Evolutionary conservation across 2,113 vertebrate species (phyloP).

Genomic region (Engystomops pustulosus): DNA sequence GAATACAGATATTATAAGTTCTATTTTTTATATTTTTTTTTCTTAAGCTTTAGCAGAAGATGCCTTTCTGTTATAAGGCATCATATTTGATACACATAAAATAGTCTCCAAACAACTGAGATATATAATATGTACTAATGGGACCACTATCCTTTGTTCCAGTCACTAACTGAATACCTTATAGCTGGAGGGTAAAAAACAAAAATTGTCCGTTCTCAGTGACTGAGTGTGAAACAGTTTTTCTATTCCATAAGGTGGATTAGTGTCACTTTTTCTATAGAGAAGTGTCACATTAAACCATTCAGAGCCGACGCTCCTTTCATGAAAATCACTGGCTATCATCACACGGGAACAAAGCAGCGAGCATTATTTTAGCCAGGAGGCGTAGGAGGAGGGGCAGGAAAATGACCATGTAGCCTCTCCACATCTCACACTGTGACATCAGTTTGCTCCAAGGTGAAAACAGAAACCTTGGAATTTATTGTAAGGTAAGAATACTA

Average conservation of each 20-base stretch:
- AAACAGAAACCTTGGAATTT: slow-evolving; percentile 62
- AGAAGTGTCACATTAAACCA: not conserved
- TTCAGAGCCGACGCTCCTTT: slow-evolving; percentile 54
- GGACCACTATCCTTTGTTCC: slow-evolving; percentile 5
- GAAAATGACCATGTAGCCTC: slow-evolving; percentile 58
- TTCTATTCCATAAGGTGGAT: not conserved
- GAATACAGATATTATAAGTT: no score
- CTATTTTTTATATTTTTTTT: no score
- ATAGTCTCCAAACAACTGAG: not conserved
- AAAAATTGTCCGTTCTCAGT: not conserved
- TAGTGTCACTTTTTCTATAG: not conserved
- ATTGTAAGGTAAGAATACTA: slow-evolving; percentile 14
- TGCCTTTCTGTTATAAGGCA: not conserved
- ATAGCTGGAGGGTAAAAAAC: not conserved
- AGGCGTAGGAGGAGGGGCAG: slow-evolving; percentile 59
- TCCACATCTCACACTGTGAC: slow-evolving; percentile 65
- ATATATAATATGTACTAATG: slow-evolving; percentile 26
- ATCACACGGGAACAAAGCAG: slow-evolving; percentile 58
- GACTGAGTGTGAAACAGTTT: not conserved
- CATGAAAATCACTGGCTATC: slow-evolving; percentile 63
- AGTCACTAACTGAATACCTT: not conserved
- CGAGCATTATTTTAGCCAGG: slow-evolving; percentile 62
- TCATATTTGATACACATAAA: not conserved
- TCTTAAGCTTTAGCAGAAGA: not conserved
- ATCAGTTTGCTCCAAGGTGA: slow-evolving; percentile 63